These are phyloP conservation scores for Spinus pinus DNA, from an alignment of 2,797 vertebrate species.

Conservation along the genomic window DNA sequence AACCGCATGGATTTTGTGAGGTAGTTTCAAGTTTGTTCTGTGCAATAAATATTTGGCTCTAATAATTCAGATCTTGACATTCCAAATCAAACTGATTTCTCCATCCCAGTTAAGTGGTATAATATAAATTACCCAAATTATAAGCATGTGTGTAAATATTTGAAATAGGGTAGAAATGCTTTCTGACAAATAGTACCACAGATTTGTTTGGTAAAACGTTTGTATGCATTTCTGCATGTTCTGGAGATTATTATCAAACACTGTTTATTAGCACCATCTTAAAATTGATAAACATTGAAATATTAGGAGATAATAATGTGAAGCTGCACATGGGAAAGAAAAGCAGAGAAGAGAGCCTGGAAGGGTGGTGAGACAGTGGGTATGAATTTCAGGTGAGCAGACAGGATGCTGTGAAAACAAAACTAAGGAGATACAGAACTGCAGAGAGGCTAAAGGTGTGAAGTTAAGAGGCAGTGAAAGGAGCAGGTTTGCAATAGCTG, in stretches of 20 bases:
- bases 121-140: background rate
- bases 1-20: background rate
- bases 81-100: background rate
- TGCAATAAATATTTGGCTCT: background rate
- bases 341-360: background rate
- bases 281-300: background rate
- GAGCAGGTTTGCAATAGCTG: background rate
- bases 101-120: background rate
- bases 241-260: background rate
- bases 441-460: background rate
- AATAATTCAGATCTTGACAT: background rate
- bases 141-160: conserved; percentile 23
- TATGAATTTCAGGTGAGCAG: background rate
- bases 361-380: background rate
- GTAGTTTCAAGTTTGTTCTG: background rate
- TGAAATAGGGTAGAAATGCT: background rate
- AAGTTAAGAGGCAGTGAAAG: background rate
- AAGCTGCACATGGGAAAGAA: background rate
- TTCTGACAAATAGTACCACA: background rate
- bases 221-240: background rate
- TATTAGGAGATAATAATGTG: background rate
- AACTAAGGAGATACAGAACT: background rate
- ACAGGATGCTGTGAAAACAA: background rate
- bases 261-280: background rate
- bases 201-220: background rate